Base-by-base conservation (phyloP, 2,113 vertebrate species). In the Rhea pennata region DNA sequence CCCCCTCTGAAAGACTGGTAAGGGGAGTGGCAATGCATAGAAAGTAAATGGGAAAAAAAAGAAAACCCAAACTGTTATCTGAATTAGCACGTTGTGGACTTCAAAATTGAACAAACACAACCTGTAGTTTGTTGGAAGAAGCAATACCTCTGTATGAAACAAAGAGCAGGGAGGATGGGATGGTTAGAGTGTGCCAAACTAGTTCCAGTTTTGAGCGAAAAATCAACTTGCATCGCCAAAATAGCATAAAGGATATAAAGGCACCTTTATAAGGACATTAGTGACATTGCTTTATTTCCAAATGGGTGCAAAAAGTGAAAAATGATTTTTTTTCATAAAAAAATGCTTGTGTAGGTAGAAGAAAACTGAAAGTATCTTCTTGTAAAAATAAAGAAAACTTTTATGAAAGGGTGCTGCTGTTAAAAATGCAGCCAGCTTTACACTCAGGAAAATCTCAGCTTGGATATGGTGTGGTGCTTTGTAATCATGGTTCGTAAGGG, bases 371-470 rank as follows among this genome's bases (percentile, higher is more conserved):
- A 95, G 44, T 69, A 77, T 82, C 42, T 88, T 59, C 54, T 82
- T 46, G 79, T 79, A 53, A 67, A 31, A 26, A 19, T 5, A 46
- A 82, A n/a, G 6, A 71, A 62, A 81, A 56, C 51, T 94, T 95
- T 79, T 61, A 93, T 82, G 29, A 61, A 82, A 72, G 26, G 66
- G 82, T 3, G 70, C 66, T 87, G 78, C 90, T 79, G 93, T 84
- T 16, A 76, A 71, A 94, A 96, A 91, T 1, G 76, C 91, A 82
- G 83, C 53, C 23, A 74, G 54, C 66, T 84, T 91, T n/a, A 87
- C 74, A 90, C 82, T 96, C 87, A 93, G 94, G 90, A 87, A 84
- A 86, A 85, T 65, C 80, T 91, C 84, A 81, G 84, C 88, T 91
- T 89, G 92, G 82, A 82, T 27, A 3, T 6, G 48, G 48, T 39